A percentile compares a stretch with the other conserved stretches of the same genome.
phyloP scores from a whole-genome alignment of 2,888 invertebrate genomes.

The Diaphora mendica region DNA sequence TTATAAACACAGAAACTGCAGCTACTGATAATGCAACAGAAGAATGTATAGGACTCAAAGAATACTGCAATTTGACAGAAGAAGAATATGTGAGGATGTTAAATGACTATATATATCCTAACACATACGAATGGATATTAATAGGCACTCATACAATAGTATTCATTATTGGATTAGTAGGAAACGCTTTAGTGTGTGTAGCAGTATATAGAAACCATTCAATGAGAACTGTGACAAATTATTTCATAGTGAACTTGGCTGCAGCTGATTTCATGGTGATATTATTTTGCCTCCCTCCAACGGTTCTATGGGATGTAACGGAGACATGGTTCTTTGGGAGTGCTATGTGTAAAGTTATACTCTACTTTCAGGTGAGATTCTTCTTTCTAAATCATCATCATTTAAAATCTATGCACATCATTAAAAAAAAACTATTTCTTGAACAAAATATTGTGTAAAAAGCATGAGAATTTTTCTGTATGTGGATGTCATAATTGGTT shows the following conservation, averaged over 20 bases:
- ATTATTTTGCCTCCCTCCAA: conserved; percentile 94
- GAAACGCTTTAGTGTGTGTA: conserved; percentile 94
- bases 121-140: conserved; percentile 91
- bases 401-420: no score
- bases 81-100: conserved; percentile 88
- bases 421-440: no score
- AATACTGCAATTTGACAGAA: conserved; percentile 80
- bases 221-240: conserved; percentile 97
- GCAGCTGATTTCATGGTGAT: conserved; percentile 96
- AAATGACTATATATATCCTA: conserved; percentile 89
- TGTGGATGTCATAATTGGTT: no score
- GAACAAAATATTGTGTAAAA: no score
- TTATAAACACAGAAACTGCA: conserved; percentile 19
- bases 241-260: conserved; percentile 96
- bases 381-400: no score
- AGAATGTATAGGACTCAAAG: conserved; percentile 74
- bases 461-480: no score
- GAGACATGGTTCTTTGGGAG: conserved; percentile 97
- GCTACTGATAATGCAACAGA: conserved; percentile 48
- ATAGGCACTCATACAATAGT: conserved; percentile 91
- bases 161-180: conserved; percentile 92
- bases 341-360: conserved; percentile 93
- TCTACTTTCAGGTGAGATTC: conserved; percentile 93
- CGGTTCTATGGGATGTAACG: conserved; percentile 96
- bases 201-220: conserved; percentile 94